Evolutionary conservation across 2,113 vertebrate species (phyloP).

Genomic region (Isichthys henryi): DNA sequence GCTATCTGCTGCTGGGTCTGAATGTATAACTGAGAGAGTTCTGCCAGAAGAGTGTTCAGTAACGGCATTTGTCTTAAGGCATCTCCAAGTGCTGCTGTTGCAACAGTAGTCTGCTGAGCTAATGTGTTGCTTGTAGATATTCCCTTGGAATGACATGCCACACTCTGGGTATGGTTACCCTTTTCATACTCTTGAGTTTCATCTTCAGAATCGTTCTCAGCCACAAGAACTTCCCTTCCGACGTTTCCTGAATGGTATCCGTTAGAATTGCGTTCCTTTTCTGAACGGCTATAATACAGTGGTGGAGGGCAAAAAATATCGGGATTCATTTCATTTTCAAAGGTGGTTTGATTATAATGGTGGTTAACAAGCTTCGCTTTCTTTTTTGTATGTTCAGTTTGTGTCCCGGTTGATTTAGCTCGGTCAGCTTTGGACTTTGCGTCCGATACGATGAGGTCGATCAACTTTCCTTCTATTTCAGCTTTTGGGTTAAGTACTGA

Average conservation of each 20-base stretch:
- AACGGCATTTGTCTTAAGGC: conserved; percentile 67
- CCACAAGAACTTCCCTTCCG: conserved; percentile 25
- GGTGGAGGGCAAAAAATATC: conserved; percentile 69
- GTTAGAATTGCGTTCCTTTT: conserved; percentile 19
- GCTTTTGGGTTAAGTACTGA: conserved; percentile 20
- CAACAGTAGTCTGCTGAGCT: neutral
- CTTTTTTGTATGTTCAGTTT: conserved; percentile 23
- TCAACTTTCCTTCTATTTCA: conserved; percentile 3
- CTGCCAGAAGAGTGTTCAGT: conserved; percentile 73
- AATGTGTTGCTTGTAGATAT: neutral
- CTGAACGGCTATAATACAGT: conserved; percentile 65
- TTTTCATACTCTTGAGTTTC: conserved; percentile 7
- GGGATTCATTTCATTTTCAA: conserved; percentile 34
- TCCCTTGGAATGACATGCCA: neutral
- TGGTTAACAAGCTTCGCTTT: neutral
- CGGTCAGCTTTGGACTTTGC: neutral
- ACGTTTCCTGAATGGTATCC: conserved; percentile 18
- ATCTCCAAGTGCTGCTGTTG: conserved; percentile 30
- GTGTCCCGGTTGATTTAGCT: conserved; percentile 6
- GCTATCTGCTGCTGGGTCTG: conserved; percentile 32
- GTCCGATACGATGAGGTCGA: conserved; percentile 17
- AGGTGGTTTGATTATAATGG: conserved; percentile 3
- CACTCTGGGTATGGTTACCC: conserved; percentile 22
- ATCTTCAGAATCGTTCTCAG: conserved; percentile 34
- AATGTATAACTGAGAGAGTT: conserved; percentile 67